phyloP scores from a whole-genome alignment of 2,113 vertebrate genomes.

The Leptodactylus fuscus region DNA sequence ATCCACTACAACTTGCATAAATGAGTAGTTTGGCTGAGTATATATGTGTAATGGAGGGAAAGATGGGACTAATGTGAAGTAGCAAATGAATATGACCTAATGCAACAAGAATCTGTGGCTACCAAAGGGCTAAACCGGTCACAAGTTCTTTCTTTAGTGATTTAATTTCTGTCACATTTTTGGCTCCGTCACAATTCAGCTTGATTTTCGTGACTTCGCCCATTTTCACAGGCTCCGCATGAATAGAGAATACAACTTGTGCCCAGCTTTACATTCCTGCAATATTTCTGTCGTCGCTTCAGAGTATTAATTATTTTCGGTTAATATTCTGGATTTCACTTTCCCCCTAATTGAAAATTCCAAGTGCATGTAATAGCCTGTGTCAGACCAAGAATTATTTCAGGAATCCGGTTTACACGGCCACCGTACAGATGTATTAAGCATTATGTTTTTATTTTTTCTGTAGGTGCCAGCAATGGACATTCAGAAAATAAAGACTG shows the following conservation, averaged over 20 bases:
- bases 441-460: neutral
- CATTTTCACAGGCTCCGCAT: neutral
- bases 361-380: neutral
- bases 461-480: neutral
- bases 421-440: neutral
- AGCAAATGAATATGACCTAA: no score
- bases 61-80: no score
- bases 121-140: neutral
- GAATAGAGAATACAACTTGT: neutral
- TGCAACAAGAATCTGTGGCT: neutral
- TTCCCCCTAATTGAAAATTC: constrained; percentile 33
- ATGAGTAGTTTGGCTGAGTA: no score
- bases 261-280: constrained; percentile 31
- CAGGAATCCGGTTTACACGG: neutral
- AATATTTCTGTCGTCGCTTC: neutral
- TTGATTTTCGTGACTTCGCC: neutral
- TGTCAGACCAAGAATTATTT: neutral
- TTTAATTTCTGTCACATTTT: constrained; percentile 10
- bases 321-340: constrained; percentile 5
- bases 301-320: constrained; percentile 39
- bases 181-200: neutral
- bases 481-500: neutral
- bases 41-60: no score
- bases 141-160: neutral
- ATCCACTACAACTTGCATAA: no score